Conservation (phyloP, 2,113 vertebrate species). For the Petrocephalus zakoni region DNA sequence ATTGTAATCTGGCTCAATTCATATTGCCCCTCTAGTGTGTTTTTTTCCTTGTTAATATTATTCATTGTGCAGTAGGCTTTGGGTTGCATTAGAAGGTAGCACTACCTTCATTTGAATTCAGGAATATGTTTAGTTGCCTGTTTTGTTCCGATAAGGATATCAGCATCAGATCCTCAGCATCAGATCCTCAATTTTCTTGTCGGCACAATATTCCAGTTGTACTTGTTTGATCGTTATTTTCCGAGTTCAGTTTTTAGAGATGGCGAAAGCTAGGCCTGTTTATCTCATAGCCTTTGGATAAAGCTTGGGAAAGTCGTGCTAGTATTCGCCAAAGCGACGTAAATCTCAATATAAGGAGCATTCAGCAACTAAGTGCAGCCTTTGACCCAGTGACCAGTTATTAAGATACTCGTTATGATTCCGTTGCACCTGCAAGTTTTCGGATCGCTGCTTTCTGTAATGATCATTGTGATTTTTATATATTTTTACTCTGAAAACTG, state of each 20-base stretch:
- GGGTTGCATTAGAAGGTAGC: background rate
- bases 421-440: background rate
- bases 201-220: background rate
- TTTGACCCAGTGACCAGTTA: background rate
- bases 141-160: constrained; percentile 17
- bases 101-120: constrained; percentile 9
- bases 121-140: background rate
- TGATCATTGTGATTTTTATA: background rate
- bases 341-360: background rate
- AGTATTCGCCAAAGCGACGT: background rate
- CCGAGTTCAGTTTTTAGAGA: background rate
- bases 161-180: background rate
- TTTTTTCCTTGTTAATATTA: constrained; percentile 3
- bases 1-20: background rate
- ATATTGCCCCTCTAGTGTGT: background rate
- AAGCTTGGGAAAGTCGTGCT: background rate
- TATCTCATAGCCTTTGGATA: background rate
- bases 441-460: background rate
- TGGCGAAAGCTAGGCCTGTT: background rate
- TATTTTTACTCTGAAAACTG: background rate
- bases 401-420: background rate
- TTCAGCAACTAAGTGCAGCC: background rate
- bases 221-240: constrained; percentile 1
- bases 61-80: background rate
- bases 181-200: background rate